Base-by-base conservation (phyloP, 2,888 invertebrate species). In the Stenodema calcarata region DNA sequence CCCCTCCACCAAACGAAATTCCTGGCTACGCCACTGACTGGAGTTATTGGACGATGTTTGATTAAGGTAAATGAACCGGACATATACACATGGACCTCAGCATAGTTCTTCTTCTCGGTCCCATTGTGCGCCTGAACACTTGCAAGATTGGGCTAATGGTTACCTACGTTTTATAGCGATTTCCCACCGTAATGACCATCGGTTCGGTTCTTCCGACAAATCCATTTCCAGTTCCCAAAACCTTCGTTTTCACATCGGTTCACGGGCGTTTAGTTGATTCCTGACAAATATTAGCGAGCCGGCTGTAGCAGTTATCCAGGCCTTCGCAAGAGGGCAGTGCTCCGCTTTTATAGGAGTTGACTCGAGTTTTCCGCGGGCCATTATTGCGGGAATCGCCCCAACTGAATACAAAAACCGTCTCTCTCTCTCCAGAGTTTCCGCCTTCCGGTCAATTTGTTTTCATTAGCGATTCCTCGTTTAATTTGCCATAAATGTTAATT, bases 361-460 rank as follows among this genome's bases (percentile, higher is more conserved):
- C 73, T 73, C 41, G 28, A 73, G 73, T 73, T 73, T 41, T 73
- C 62, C 73, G 35, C 28, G 28, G 11, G 23, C 35, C 35, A 73
- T 73, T 73, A 30, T 28, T 18, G 62, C 62, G 62, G 30, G 12
- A 73, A 73, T 3, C 35, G 16, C 73, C 28, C 73, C 73, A 73
- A 73, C 73, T 73, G 35, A 41, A 73, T 73, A 73, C 73, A 73
- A 73, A 73, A 73, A 73, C 35, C 73, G n/a, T 7, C 18, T 2
- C 54, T 18, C 54, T 54, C n/a, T n/a, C 35, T 30, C 1, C 73
- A 16, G 73, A 41, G 41, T n/a, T 35, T 62, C 30, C n/a, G n/a
- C 41, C 41, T 73, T 73, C 73, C 73, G 73, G 73, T 73, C 73
- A 73, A 73, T 73, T 73, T 73, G 73, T 73, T 73, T 73, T 41